Evolutionary conservation across 2,888 invertebrate genomes (phyloP).

Genomic region (Sinohyriopsis cumingii): DNA sequence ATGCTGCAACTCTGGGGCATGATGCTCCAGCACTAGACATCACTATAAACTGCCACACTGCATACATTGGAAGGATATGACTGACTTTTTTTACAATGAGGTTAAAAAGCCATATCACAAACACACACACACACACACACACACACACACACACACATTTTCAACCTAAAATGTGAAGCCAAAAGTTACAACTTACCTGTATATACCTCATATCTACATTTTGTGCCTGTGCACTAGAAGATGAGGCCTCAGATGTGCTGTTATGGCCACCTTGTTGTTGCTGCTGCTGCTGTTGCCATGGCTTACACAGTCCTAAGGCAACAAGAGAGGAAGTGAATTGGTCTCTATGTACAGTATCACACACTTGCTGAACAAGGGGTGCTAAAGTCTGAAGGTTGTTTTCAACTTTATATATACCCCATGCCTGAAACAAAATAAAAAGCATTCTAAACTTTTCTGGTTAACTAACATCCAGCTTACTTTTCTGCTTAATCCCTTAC

Average conservation of each 20-base stretch:
- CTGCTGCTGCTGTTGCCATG: slow-evolving; percentile 5
- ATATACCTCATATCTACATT: slow-evolving; percentile 44
- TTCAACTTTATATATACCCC: slow-evolving; percentile 68
- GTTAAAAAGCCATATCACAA: too few relatives aligned
- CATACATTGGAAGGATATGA: too few relatives aligned
- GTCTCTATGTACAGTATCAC: slow-evolving; percentile 78
- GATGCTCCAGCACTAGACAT: too few relatives aligned
- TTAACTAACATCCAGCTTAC: not conserved
- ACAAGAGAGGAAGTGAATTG: slow-evolving; percentile 78
- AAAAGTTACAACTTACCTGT: slow-evolving; percentile 36
- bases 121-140: too few relatives aligned
- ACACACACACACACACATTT: too few relatives aligned
- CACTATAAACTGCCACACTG: too few relatives aligned
- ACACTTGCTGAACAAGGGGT: slow-evolving; percentile 72
- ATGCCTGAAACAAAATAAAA: slow-evolving; percentile 58
- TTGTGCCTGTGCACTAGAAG: slow-evolving; percentile 3
- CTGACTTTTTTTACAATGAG: too few relatives aligned
- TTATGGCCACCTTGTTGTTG: not conserved
- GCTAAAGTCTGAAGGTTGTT: slow-evolving; percentile 61
- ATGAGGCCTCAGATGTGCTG: slow-evolving; percentile 5
- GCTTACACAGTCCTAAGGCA: slow-evolving; percentile 74
- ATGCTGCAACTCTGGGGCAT: too few relatives aligned
- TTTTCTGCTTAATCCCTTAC: too few relatives aligned
- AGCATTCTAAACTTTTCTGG: not conserved
- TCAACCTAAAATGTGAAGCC: too few relatives aligned